Conservation (phyloP, 2,888 invertebrate species). For the Rhimphoctona megacephalus region DNA sequence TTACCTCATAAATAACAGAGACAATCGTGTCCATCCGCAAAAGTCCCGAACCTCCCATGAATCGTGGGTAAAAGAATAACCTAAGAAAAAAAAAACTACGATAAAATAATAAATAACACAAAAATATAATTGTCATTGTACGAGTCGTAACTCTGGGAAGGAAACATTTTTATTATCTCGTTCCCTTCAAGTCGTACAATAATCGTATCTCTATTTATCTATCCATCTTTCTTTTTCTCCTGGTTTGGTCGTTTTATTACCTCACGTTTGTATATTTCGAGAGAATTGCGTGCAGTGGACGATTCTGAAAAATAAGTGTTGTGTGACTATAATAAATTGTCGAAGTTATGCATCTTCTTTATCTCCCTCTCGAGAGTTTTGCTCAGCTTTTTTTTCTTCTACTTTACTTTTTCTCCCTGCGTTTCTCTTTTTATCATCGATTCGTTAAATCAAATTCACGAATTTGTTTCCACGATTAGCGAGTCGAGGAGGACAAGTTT, state of each 20-base stretch:
- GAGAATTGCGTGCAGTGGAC: conserved; percentile 3
- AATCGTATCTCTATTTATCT: conserved; percentile 16
- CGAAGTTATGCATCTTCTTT: background rate
- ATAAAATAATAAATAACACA: conserved; percentile 9
- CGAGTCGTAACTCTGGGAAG: background rate
- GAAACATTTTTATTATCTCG: conserved; percentile 12
- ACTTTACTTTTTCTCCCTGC: no score
- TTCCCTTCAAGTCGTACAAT: conserved; percentile 1
- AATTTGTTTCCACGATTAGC: background rate
- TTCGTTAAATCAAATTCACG: background rate
- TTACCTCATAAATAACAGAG: background rate
- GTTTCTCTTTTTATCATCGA: background rate
- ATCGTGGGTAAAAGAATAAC: background rate
- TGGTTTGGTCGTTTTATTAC: conserved; percentile 1
- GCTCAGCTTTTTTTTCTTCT: no score
- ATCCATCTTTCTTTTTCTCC: conserved; percentile 1
- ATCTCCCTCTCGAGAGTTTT: background rate
- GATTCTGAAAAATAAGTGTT: background rate
- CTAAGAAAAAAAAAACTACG: background rate
- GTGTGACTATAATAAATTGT: background rate
- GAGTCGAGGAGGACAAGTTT: no score
- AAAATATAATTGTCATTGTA: conserved; percentile 5
- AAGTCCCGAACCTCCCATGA: background rate
- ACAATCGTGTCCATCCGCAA: background rate
- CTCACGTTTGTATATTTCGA: background rate